Evolutionary conservation across 92 coral and sea anemone genomes (phyloP).

Genomic region (Plumapathes pennacea): DNA sequence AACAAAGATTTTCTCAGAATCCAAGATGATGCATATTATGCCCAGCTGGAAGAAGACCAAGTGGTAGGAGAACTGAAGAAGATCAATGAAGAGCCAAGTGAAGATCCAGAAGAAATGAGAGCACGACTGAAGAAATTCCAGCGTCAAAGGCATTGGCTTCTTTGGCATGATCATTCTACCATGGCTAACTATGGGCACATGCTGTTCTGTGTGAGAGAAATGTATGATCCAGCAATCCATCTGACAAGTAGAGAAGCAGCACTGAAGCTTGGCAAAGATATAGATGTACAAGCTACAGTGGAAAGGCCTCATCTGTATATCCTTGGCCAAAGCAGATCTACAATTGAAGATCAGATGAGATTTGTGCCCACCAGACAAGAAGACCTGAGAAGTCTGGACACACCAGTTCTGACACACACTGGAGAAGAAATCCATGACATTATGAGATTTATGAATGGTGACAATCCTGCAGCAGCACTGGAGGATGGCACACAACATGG

Average conservation of each 20-base stretch:
- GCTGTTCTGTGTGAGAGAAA: not conserved
- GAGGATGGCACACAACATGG: constrained; percentile 16
- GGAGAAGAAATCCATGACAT: not conserved
- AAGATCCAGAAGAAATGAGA: constrained; percentile 23
- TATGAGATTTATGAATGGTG: not conserved
- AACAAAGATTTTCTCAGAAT: constrained; percentile 2
- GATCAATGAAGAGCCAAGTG: constrained; percentile 32
- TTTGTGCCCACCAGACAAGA: constrained; percentile 3
- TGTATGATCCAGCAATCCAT: constrained; percentile 1
- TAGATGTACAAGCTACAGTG: constrained; percentile 8
- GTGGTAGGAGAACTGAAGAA: constrained; percentile 16
- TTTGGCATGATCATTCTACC: not conserved
- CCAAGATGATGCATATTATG: constrained; percentile 14
- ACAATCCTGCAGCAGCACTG: constrained; percentile 1
- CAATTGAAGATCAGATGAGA: constrained; percentile 7
- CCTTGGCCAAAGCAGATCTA: not conserved
- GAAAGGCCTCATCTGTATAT: constrained; percentile 19
- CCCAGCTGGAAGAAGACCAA: constrained; percentile 13
- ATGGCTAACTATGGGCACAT: not conserved
- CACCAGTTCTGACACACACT: not conserved
- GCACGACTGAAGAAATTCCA: not conserved
- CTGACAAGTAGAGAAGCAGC: not conserved
- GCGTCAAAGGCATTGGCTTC: not conserved
- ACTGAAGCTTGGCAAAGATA: not conserved
- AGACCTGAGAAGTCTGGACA: not conserved